Evolutionary conservation across 2,797 vertebrate genomes (phyloP).

Genomic region (Garrulus glandarius): DNA sequence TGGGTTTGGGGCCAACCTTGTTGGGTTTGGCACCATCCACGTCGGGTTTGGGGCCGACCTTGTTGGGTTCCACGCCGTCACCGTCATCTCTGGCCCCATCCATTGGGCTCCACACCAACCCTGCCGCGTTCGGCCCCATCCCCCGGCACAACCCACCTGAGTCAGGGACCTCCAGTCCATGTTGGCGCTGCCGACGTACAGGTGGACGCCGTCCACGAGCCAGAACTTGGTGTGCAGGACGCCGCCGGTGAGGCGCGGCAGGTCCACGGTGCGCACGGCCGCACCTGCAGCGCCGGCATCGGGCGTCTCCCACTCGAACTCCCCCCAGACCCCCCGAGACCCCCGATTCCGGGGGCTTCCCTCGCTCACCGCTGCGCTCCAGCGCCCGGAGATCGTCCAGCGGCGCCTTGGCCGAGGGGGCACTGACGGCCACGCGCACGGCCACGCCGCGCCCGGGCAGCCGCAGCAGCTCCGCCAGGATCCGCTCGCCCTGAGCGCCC

Average conservation of each 20-base stretch:
- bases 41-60: background rate
- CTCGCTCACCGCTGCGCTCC: slow-evolving; percentile 62
- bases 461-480: slow-evolving; percentile 77
- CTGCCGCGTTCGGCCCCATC: accelerated
- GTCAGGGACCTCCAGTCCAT: slow-evolving; percentile 97
- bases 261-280: slow-evolving; percentile 80
- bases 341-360: accelerated
- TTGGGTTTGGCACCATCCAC: too few species aligned
- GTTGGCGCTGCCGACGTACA: slow-evolving; percentile 93
- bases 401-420: slow-evolving; percentile 16
- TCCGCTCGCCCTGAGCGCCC: slow-evolving; percentile 77
- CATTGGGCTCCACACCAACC: too few species aligned
- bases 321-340: background rate
- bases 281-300: slow-evolving; percentile 74
- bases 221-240: slow-evolving; percentile 95
- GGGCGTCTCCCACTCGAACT: background rate
- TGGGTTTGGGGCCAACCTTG: too few species aligned
- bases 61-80: too few species aligned
- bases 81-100: too few species aligned
- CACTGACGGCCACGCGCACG: slow-evolving; percentile 83
- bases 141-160: slow-evolving; percentile 72
- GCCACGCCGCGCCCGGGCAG: slow-evolving; percentile 72
- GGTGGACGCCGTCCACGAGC: slow-evolving; percentile 88
- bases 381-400: slow-evolving; percentile 70
- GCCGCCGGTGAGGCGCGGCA: slow-evolving; percentile 83